Percentiles rank a stretch among this genome's conserved stretches.
Evolutionary conservation across 2,797 vertebrate species (phyloP).

Genomic region (Poeciliopsis gracilis): DNA sequence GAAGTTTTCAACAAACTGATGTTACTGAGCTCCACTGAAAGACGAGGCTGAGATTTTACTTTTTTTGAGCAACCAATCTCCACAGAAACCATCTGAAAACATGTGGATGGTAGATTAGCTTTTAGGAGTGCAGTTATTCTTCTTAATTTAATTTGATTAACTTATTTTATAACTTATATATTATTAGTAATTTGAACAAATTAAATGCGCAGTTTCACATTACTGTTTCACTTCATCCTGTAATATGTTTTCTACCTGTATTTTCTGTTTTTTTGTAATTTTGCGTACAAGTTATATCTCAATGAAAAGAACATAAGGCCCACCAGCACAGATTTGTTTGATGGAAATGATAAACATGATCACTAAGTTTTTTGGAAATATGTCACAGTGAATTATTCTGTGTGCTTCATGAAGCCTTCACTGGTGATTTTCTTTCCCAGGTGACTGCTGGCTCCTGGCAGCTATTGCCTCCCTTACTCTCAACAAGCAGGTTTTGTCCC

Average conservation of each 20-base stretch:
- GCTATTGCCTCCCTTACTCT: conserved; percentile 83
- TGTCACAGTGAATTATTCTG: conserved; percentile 1
- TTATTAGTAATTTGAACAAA: neutral
- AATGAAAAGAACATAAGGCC: neutral
- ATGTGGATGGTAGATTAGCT: neutral
- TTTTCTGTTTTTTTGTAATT: neutral
- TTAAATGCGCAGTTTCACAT: no score
- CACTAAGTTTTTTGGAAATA: conserved; percentile 1
- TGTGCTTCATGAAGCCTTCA: neutral
- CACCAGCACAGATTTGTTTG: neutral
- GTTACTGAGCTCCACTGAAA: neutral
- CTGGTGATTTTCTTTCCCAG: conserved; percentile 44
- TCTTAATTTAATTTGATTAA: neutral
- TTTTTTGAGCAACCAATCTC: conserved; percentile 13
- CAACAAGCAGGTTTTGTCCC: conserved; percentile 74
- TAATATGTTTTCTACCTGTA: neutral
- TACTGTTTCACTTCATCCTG: neutral
- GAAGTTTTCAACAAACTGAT: neutral
- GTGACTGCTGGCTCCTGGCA: conserved; percentile 84
- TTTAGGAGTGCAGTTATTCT: neutral
- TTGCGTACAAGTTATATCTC: neutral
- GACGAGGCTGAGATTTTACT: neutral
- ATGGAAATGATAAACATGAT: conserved; percentile 4
- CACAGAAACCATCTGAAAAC: neutral
- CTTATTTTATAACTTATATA: neutral